Conservation (phyloP, 2,888 invertebrate species). For the Nemoura dubitans region DNA sequence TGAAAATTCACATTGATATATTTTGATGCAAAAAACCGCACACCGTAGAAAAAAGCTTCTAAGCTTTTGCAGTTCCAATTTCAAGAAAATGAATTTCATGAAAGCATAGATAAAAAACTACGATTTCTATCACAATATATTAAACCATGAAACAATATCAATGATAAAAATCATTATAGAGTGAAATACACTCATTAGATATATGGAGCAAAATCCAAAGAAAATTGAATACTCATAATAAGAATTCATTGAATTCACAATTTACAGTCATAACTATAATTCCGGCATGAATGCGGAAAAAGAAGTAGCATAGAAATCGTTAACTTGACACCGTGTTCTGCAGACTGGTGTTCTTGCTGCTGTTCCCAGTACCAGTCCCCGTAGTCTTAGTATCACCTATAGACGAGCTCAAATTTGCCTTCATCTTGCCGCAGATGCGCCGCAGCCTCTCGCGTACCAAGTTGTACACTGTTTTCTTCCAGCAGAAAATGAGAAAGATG, state of each 20-base stretch:
- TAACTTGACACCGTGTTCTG: neutral
- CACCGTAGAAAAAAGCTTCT: neutral
- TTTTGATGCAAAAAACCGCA: neutral
- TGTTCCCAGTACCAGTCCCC: neutral
- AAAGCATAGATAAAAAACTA: no score
- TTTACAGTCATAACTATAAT: no score
- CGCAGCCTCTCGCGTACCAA: slow-evolving; percentile 7
- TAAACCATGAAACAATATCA: no score
- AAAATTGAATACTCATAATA: no score
- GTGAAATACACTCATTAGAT: no score
- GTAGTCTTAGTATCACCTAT: neutral
- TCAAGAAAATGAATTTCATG: no score
- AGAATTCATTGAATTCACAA: no score
- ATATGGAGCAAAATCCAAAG: no score
- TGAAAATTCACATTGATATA: neutral
- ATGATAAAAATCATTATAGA: no score
- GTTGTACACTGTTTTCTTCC: slow-evolving; percentile 51
- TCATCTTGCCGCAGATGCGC: neutral
- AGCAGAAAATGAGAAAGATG: slow-evolving; percentile 54
- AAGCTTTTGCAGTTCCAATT: no score
- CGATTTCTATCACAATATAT: no score
- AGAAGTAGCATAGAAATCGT: neutral
- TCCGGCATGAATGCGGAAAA: no score
- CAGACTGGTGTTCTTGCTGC: neutral
- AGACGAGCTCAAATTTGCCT: neutral